Evolutionary conservation across 2,113 vertebrate genomes (phyloP).

Genomic region (Mobula birostris): DNA sequence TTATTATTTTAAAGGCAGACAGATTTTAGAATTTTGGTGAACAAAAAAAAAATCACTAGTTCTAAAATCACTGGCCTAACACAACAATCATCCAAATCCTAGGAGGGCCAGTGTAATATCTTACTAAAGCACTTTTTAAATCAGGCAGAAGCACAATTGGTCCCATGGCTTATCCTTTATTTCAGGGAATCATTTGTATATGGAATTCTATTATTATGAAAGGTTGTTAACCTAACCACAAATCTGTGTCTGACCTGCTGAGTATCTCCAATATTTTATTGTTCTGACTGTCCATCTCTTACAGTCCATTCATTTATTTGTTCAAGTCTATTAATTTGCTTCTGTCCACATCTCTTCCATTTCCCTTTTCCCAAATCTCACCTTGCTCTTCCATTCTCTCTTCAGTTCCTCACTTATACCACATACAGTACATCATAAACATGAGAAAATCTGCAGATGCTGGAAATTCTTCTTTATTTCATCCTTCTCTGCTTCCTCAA

Average conservation of each 20-base stretch:
- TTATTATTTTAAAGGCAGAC: not conserved
- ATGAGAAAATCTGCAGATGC: no score
- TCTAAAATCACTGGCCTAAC: not conserved
- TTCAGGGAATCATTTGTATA: not conserved
- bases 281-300: not conserved
- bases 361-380: not conserved
- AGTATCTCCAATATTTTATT: no score
- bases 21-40: not conserved
- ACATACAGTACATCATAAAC: no score
- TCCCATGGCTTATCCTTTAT: not conserved
- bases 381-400: not conserved
- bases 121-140: not conserved
- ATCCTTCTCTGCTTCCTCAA: not conserved
- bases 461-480: not conserved
- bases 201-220: not conserved
- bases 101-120: not conserved
- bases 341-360: not conserved
- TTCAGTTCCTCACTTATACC: not conserved
- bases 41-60: not conserved
- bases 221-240: no score
- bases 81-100: not conserved
- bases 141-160: not conserved
- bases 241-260: no score
- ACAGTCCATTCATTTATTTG: not conserved
- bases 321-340: not conserved